Base-by-base conservation (phyloP, 2,797 vertebrate genomes). In the Enteromius radiatus region DNA sequence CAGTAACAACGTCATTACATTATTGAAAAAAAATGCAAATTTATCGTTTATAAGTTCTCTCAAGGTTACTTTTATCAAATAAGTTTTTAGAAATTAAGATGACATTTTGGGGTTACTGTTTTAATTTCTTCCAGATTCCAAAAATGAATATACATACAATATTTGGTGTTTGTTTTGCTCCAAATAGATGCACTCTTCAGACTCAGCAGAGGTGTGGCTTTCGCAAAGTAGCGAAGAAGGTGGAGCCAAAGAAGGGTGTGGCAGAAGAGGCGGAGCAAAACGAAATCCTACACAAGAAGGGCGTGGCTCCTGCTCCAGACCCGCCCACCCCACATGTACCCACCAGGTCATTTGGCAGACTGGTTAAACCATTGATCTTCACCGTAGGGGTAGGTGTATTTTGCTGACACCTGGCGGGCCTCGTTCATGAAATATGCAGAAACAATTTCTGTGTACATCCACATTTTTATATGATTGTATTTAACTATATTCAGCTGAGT, bases 361-460 rank as follows among this genome's bases (percentile, higher is more conserved):
- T 98, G 11, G 3, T 97, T 78, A 96, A 92, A 61, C 97, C 97
- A 0, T 86, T 98, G 0, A 64, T 97, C 76, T 99, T 99, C 88
- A 95, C 97, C 4, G 83, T 98, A 19, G 97, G 97, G 96, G 97
- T 99, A 95, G 92, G 91, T 75, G 11, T 21, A 28, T 47, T 47
- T 36, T 49, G 15, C 19, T 17, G 5, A 17, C 41, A 28, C 4
- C 9, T 12, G 19, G 21, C 6, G 1, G 5, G 21, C 2, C 17
- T 49, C 4, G 0, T 59, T 43, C 3, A 26, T 69, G 8, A 71
- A 80, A 80, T n/a, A 11, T 26, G 0, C 17, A 28, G 14, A 26
- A 43, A 33, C 3, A 3, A 4, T 17, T 6, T 61, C 23, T 3
- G 19, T 36, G 31, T 68, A 6, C 36, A 43, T 23, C 21, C 23